Base-by-base conservation (phyloP, 2,797 vertebrate genomes). In the Falco peregrinus region DNA sequence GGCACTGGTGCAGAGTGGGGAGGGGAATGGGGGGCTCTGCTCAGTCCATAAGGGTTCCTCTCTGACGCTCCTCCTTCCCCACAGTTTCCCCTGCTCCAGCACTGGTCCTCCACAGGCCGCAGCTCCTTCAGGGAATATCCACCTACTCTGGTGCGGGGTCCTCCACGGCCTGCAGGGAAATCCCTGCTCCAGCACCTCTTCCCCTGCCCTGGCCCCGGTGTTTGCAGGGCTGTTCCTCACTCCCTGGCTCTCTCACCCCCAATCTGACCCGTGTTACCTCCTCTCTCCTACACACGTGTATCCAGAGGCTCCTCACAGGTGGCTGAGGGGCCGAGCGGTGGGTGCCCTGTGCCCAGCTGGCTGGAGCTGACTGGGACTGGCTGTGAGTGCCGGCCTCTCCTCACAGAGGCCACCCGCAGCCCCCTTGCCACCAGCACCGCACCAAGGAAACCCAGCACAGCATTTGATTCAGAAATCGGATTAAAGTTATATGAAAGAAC, bases 1-100 rank as follows among this genome's bases (percentile, higher is more conserved):
- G 47, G 1, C 20, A 17, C 35, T 10, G 41, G 11, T 45, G 16
- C 0, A 0, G 11, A 8, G 4, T 1, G 4, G 10, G 16, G 11
- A 67, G 33, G n/a, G 59, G 15, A 77, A 35, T 8, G 13, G 21
- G 13, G 2, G 16, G 6, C 6, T 67, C 43, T 45, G 16, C 16
- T 45, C 43, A 45, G 43, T 45, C 43, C 43, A 45, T 45, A 18
- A 45, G 4, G 35, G 43, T 45, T 45, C 43, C 33, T 83, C n/a
- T 43, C 31, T 48, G 26, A 19, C 1, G 0, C 8, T 65, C 65
- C 41, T 60, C 60, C 59, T 59, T 70, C 51, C 18, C 43, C 78
- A 83, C 47, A 21, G 25, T 51, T 26, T 51, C 10, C 10, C 10
- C 51, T 39, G 24, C 29, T 35, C 45, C 16, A 22, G 37, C 15